A percentile compares a stretch with the other conserved stretches of the same genome.
Evolutionary conservation across 2,888 invertebrate species (phyloP).

Genomic region (Petrophora chlorosata): DNA sequence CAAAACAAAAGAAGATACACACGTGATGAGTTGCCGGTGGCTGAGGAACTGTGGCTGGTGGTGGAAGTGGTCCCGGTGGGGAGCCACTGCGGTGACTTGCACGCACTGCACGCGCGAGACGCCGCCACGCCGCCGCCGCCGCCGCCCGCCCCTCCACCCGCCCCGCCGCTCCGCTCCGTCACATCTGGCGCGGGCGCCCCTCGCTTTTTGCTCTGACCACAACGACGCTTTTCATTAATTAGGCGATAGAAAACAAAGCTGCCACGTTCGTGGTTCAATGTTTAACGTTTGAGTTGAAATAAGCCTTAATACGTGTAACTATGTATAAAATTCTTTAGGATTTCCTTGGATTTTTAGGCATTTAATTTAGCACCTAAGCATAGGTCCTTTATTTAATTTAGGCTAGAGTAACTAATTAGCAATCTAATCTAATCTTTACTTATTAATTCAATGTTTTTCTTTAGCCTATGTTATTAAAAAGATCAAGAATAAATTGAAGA

Average conservation of each 20-base stretch:
- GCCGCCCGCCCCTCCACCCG: conserved; percentile 37
- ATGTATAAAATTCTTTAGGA: no score
- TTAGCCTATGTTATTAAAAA: no score
- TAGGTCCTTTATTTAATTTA: no score
- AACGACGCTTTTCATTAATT: conserved; percentile 21
- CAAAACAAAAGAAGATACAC: conserved; percentile 47
- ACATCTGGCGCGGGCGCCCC: conserved; percentile 84
- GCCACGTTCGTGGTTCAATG: no score
- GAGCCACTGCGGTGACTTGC: conserved; percentile 74
- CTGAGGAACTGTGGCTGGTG: conserved; percentile 84
- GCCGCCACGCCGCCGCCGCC: conserved; percentile 36
- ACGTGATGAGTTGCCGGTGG: conserved; percentile 85
- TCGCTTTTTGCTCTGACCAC: conserved; percentile 69
- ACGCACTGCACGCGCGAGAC: conserved; percentile 57
- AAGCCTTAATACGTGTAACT: no score
- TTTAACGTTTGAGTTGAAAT: no score
- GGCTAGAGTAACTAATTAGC: no score
- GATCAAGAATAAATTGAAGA: neutral
- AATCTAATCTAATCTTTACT: no score
- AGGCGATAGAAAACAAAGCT: neutral
- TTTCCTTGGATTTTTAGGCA: no score
- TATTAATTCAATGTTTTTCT: no score
- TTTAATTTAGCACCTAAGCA: no score
- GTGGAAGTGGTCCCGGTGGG: conserved; percentile 77
- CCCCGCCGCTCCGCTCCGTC: conserved; percentile 69